These are phyloP conservation scores for Xylota segnis DNA, from an alignment of 2,888 invertebrate genomes.

Conservation along the genomic window DNA sequence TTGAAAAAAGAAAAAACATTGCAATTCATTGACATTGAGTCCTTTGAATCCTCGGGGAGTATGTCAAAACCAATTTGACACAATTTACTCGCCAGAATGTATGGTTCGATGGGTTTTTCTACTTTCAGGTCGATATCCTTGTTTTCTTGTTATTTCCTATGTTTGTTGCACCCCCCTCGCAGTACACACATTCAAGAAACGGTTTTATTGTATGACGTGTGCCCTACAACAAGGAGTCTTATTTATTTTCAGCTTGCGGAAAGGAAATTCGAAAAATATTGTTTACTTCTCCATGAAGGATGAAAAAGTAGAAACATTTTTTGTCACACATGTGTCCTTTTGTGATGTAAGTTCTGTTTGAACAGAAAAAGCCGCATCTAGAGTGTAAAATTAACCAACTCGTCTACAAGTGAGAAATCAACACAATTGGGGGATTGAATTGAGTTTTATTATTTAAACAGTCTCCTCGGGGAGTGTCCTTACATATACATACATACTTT, in stretches of 20 bases:
- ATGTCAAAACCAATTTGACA: conserved; percentile 76
- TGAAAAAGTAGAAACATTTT: conserved; percentile 6
- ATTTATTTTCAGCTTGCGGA: conserved; percentile 33
- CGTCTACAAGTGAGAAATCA: conserved; percentile 19
- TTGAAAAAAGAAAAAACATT: conserved; percentile 20
- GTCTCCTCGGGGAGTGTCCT: conserved; percentile 9
- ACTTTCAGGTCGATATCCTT: conserved; percentile 49
- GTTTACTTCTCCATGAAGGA: conserved; percentile 11
- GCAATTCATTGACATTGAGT: conserved; percentile 74
- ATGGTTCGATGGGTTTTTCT: conserved; percentile 59
- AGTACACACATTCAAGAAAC: conserved; percentile 23
- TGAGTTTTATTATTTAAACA: conserved; percentile 65
- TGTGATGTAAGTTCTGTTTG: neutral
- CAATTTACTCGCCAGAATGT: conserved; percentile 67
- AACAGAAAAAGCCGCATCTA: conserved; percentile 21
- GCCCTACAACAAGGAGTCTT: conserved; percentile 23
- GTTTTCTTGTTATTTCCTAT: conserved; percentile 12
- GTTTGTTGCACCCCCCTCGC: conserved; percentile 1
- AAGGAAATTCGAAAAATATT: conserved; percentile 43
- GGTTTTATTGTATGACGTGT: conserved; percentile 29
- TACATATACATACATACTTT: conserved; percentile 27
- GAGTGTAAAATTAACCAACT: conserved; percentile 50
- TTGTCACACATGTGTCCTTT: too few species aligned
- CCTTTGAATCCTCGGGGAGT: conserved; percentile 71
- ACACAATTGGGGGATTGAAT: conserved; percentile 56